Evolutionary conservation across 2,113 vertebrate genomes (phyloP), one percentile per base, ranked within the genome.

Genomic region (Gorilla gorilla): DNA sequence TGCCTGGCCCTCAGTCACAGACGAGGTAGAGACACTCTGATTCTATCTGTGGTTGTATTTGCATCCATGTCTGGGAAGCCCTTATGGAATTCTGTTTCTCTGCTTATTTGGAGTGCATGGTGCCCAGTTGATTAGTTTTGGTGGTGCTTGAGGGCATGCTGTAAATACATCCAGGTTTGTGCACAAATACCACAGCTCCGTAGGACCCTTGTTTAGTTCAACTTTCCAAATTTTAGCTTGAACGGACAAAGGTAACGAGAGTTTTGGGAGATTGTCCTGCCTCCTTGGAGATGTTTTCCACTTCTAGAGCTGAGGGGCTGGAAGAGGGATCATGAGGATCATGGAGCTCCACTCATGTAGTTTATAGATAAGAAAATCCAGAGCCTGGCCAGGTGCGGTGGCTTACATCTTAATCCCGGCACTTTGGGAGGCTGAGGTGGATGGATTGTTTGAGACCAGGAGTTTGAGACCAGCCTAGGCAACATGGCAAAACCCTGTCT

Each of bases 71-170:
- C 92, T 27, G 2, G 92, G 89, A 94, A 88, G 38, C 84, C 72
- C 27, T 81, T n/a, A 3, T 45, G 73, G 64, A 87, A 81, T 55
- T 92, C 92, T 35, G 4, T 66, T 84, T 92, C 80, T 45, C 64
- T 72, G 68, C 78, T 90, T 40, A 27, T 83, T 87, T 90, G 92
- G 76, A 93, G 95, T 84, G 90, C 16, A 0, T 43, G 84, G 68
- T 32, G 59, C 84, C 92, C 66, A 64, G 17, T 85, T 32, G 45
- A 94, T 98, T 96, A 12, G 92, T 93, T 79, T 55, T 83, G 92
- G 93, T 98, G 88, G 80, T 14, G 61, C 48, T 40, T 48, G 70
- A 52, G 59, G 90, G 89, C 87, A 50, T n/a, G 88, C 57, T 59
- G 43, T 92, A 80, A 96, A 12, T 78, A 30, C 40, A 78, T 73